Percentiles rank a stretch among this genome's conserved stretches.
Conservation (phyloP, 1,140 invertebrate species). For the Drosophila takahashii region DNA sequence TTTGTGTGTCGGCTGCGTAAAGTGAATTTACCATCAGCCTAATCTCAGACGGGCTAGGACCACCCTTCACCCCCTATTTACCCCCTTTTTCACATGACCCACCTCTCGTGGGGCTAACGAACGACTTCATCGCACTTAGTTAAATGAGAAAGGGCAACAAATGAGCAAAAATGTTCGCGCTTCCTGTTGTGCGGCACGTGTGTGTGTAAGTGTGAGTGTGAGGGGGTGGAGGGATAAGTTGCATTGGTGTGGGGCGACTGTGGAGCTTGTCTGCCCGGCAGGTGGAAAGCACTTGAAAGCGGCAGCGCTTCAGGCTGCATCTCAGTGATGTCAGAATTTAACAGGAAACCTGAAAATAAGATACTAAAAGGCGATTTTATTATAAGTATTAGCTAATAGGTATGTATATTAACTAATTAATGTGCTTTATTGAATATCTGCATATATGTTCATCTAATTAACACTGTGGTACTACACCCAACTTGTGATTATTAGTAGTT, state of each 20-base stretch:
- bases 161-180: slow-evolving; percentile 66
- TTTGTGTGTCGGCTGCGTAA: slow-evolving; percentile 18
- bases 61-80: background rate
- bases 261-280: slow-evolving; percentile 55
- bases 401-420: no score
- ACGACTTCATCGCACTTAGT: slow-evolving; percentile 78
- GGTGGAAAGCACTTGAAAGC: slow-evolving; percentile 75
- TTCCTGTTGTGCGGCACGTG: slow-evolving; percentile 54
- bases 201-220: slow-evolving; percentile 5
- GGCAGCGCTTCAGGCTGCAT: slow-evolving; percentile 19
- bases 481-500: no score
- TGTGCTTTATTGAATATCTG: no score
- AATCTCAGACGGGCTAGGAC: slow-evolving; percentile 34
- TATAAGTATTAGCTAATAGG: no score
- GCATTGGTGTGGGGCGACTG: background rate
- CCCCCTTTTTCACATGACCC: slow-evolving; percentile 4
- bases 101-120: slow-evolving; percentile 43
- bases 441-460: no score
- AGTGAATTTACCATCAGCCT: slow-evolving; percentile 68
- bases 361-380: background rate
- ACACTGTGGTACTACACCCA: no score
- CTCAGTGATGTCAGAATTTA: slow-evolving; percentile 4
- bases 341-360: background rate
- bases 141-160: slow-evolving; percentile 74
- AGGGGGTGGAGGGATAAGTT: background rate